Evolutionary conservation across 92 coral and sea anemone genomes (phyloP).

Genomic region (Epizoanthus rinbou): DNA sequence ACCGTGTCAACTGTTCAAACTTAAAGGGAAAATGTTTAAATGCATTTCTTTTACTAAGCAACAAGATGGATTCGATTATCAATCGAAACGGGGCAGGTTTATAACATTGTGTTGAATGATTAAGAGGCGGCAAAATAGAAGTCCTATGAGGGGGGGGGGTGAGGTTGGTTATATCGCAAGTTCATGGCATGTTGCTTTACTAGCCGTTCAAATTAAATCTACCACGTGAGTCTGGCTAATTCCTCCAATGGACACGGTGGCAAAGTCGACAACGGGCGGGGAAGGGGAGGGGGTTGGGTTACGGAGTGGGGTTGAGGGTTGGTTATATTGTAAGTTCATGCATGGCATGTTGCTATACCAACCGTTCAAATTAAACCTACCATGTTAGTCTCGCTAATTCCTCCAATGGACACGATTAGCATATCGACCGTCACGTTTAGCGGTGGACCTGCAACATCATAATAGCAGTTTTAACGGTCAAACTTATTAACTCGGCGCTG

Average conservation of each 20-base stretch:
- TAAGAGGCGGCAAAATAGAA: too few species aligned
- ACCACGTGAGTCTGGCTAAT: slow-evolving; percentile 76
- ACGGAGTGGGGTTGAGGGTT: too few species aligned
- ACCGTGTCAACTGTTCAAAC: neutral
- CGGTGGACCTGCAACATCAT: slow-evolving; percentile 52
- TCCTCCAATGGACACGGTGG: slow-evolving; percentile 67
- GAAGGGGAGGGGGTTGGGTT: slow-evolving; percentile 4
- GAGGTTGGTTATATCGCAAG: too few species aligned
- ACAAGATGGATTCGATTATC: too few species aligned
- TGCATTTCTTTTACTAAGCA: neutral
- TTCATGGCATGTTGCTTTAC: too few species aligned
- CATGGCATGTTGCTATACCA: too few species aligned
- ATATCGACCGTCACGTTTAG: slow-evolving; percentile 67
- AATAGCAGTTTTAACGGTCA: neutral
- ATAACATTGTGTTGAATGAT: too few species aligned
- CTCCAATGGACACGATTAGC: slow-evolving; percentile 73
- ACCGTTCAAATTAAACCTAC: slow-evolving; percentile 35
- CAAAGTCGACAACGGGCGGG: slow-evolving; percentile 65
- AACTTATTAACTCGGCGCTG: neutral
- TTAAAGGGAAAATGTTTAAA: neutral
- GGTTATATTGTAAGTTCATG: too few species aligned
- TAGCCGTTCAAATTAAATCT: neutral
- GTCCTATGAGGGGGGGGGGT: too few species aligned
- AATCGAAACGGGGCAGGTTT: too few species aligned
- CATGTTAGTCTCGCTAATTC: slow-evolving; percentile 79